These are phyloP conservation scores for Passer montanus DNA, from an alignment of 2,113 vertebrate species.

Conservation along the genomic window DNA sequence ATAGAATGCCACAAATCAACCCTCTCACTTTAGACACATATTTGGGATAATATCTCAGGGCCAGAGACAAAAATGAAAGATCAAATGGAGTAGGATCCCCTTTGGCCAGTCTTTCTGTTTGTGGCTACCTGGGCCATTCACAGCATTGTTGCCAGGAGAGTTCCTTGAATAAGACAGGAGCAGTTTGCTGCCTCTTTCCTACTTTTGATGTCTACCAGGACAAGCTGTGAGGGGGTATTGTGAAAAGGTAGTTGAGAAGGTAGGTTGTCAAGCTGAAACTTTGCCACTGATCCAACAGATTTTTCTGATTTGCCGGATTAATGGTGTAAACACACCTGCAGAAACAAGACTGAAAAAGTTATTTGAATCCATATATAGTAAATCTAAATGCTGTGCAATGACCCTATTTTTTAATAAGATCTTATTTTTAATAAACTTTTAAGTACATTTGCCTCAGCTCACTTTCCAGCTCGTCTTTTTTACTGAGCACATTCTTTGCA, in stretches of 20 bases:
- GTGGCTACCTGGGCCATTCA: neutral
- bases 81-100: neutral
- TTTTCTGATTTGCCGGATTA: neutral
- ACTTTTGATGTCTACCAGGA: neutral
- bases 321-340: neutral
- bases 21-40: neutral
- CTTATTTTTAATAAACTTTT: neutral
- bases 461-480: neutral
- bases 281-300: neutral
- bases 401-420: neutral
- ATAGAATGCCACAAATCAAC: fast-evolving
- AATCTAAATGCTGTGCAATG: neutral
- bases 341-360: neutral
- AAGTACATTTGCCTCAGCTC: neutral
- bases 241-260: neutral
- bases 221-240: neutral
- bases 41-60: neutral
- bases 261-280: neutral
- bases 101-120: neutral
- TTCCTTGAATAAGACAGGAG: neutral
- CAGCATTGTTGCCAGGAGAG: neutral
- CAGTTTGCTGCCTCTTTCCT: neutral
- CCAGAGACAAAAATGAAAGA: neutral
- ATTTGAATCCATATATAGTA: neutral
- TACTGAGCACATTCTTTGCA: neutral